phyloP scores from a whole-genome alignment of 2,113 vertebrate genomes.

The Hiodon alosoides region DNA sequence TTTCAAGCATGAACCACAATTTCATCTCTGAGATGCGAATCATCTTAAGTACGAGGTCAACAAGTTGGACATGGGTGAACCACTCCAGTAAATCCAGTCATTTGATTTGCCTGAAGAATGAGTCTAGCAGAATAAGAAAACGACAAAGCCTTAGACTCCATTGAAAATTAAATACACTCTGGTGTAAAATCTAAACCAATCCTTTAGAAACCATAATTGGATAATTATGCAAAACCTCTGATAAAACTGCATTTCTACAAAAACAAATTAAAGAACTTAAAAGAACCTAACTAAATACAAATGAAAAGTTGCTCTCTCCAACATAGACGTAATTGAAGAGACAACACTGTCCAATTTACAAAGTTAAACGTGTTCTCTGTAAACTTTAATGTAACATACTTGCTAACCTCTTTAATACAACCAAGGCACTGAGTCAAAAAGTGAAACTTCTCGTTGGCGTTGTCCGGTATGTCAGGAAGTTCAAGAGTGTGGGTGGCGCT shows the following conservation, averaged over 20 bases:
- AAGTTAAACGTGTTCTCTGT: background rate
- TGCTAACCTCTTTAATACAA: background rate
- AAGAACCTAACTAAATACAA: background rate
- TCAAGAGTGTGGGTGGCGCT: conserved; percentile 60
- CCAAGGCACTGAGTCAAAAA: conserved; percentile 21
- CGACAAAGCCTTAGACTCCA: too few species aligned
- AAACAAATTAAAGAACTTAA: background rate
- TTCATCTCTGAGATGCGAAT: background rate
- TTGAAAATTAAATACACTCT: background rate
- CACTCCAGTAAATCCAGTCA: background rate
- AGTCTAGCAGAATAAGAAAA: background rate
- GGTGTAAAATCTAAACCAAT: background rate
- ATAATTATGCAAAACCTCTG: background rate
- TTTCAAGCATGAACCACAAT: background rate
- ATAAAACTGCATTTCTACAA: background rate
- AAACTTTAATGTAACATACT: background rate
- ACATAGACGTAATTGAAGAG: background rate
- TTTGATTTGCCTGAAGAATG: background rate
- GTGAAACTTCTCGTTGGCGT: conserved; percentile 14
- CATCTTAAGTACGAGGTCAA: background rate
- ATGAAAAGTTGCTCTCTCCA: background rate
- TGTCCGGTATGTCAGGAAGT: conserved; percentile 52
- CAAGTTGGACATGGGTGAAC: background rate
- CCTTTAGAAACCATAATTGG: background rate
- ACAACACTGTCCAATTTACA: background rate